These are phyloP conservation scores for Varanus komodoensis DNA, from an alignment of 2,113 vertebrate species.

Conservation along the genomic window DNA sequence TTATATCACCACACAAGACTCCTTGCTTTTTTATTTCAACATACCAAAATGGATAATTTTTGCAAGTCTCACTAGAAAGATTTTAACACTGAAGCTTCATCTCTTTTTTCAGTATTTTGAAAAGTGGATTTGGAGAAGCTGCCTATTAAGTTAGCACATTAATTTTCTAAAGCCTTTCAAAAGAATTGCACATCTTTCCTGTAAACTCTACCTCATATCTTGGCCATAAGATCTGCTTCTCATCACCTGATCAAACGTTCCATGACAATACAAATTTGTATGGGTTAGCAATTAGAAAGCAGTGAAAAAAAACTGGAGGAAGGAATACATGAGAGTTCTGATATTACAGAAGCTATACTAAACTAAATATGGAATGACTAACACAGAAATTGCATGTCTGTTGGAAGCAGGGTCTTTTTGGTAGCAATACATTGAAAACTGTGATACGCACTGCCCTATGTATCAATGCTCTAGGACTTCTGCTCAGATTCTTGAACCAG, in stretches of 20 bases:
- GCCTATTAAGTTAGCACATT: conserved; percentile 9
- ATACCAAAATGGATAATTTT: neutral
- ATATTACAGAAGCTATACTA: conserved; percentile 71
- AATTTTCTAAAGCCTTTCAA: conserved; percentile 43
- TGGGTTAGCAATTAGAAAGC: conserved; percentile 77
- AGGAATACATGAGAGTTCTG: conserved; percentile 52
- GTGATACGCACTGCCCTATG: neutral
- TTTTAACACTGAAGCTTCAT: neutral
- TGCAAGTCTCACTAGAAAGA: neutral
- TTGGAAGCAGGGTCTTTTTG: conserved; percentile 27
- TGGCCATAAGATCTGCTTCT: conserved; percentile 25
- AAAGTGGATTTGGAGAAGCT: conserved; percentile 10
- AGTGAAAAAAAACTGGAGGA: conserved; percentile 65
- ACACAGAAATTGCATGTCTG: conserved; percentile 67
- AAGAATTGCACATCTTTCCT: conserved; percentile 6
- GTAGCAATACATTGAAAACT: too few relatives aligned
- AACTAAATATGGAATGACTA: conserved; percentile 59
- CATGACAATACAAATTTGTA: conserved; percentile 68
- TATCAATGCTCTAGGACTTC: neutral
- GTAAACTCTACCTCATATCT: conserved; percentile 19
- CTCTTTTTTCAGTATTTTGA: fast-evolving
- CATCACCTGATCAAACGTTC: conserved; percentile 55
- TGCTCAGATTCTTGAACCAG: neutral
- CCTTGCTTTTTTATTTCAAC: neutral
- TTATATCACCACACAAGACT: neutral